Base-by-base conservation (phyloP, 2,113 vertebrate species). In the Rhinolophus ferrumequinum region DNA sequence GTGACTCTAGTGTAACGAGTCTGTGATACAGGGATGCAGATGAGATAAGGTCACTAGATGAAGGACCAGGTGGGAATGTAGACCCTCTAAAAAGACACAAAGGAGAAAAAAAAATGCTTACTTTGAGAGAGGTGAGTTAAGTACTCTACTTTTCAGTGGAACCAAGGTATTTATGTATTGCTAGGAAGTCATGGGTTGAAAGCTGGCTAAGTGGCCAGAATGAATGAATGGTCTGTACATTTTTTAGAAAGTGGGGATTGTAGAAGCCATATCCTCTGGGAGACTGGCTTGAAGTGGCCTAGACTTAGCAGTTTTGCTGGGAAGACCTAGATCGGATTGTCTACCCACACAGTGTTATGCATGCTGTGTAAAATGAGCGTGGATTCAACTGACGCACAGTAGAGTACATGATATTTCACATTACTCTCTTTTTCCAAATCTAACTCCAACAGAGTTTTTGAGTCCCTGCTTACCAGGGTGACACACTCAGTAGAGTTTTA, bases 381-480 rank as follows among this genome's bases (percentile, higher is more conserved):
- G 84, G 86, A 54, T 83, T 96, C 54, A 89, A 62, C 33, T 67
- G 30, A 79, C 9, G 47, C 69, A 30, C 19, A 64, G 35, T 88
- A 24, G 35, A 16, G 22, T 70, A 87, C 30, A 70, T 41, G 93
- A 47, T n/a, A 95, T 93, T 81, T 90, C n/a, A 76, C 24, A 50
- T 84, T 50, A 80, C 19, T 79, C 56, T 83, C 12, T 66, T 86
- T 90, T 84, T 15, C 52, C 18, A 76, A 73, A 77, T 88, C 58
- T 90, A 94, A 94, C 95, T 92, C 76, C 11, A 73, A 93, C 18
- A 81, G 41, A 72, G 16, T 72, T 72, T 72, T 72, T 72, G 44
- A 84, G 38, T 58, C 47, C 33, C 33, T 92, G 64, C 44, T 90
- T 41, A 13, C 60, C 66, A 77, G 64, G n/a, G n/a, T 94, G 52